Evolutionary conservation across 2,113 vertebrate genomes (phyloP).

Genomic region (Megaleporinus macrocephalus): DNA sequence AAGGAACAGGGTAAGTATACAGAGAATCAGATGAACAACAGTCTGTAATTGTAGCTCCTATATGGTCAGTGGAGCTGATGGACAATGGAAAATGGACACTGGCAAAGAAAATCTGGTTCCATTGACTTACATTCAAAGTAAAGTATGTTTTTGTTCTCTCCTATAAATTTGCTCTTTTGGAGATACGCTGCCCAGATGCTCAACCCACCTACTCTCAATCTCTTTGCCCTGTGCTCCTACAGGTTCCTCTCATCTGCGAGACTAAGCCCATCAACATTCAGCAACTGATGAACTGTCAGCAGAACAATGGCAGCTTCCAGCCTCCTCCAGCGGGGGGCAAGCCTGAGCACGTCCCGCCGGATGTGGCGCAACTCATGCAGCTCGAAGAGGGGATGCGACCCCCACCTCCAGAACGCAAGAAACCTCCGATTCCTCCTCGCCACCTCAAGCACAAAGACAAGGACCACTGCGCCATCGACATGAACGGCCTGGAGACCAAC

Average conservation of each 20-base stretch:
- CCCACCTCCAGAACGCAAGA: slow-evolving; percentile 72
- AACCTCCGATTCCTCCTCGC: slow-evolving; percentile 73
- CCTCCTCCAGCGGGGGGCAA: slow-evolving; percentile 75
- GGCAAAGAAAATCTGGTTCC: no score
- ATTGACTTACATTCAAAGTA: no score
- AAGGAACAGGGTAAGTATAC: no score
- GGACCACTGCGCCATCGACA: slow-evolving; percentile 92
- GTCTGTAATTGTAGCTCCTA: no score
- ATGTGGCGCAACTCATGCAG: slow-evolving; percentile 82
- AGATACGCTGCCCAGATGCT: no score
- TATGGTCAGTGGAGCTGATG: no score
- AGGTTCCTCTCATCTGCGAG: slow-evolving; percentile 89
- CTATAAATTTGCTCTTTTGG: no score
- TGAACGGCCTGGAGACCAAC: slow-evolving; percentile 92
- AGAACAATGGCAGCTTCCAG: slow-evolving; percentile 85
- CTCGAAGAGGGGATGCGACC: slow-evolving; percentile 83
- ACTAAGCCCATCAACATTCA: slow-evolving; percentile 83
- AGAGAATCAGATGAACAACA: no score
- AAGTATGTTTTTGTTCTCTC: no score
- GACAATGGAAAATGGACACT: no score
- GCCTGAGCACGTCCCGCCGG: slow-evolving; percentile 74
- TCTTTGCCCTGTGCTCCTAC: neutral
- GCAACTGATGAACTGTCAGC: slow-evolving; percentile 87
- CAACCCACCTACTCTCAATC: no score
- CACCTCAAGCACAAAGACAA: slow-evolving; percentile 76